Percentiles rank a stretch among this genome's conserved stretches.
phyloP scores from a whole-genome alignment of 2,113 vertebrate genomes.

The Crotophaga sulcirostris region DNA sequence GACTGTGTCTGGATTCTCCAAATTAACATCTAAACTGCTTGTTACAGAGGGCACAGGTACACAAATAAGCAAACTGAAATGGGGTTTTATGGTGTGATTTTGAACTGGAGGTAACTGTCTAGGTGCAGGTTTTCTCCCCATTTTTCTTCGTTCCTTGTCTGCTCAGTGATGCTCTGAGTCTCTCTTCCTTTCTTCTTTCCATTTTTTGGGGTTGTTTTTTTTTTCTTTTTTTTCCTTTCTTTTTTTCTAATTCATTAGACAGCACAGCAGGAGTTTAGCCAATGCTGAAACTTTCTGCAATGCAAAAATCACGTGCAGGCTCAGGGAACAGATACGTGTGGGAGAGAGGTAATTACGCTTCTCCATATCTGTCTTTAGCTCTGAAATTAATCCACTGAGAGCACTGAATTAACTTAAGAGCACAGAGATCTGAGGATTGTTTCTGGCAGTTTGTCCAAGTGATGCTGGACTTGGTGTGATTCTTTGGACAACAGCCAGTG shows the following conservation, averaged over 20 bases:
- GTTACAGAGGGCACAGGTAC: neutral
- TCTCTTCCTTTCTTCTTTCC: too few relatives aligned
- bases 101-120: neutral
- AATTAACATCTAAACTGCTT: neutral
- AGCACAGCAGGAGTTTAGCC: neutral
- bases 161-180: neutral
- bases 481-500: neutral
- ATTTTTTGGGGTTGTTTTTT: neutral
- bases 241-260: neutral
- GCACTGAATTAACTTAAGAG: constrained; percentile 30
- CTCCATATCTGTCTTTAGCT: constrained; percentile 5
- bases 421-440: constrained; percentile 34
- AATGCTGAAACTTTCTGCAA: neutral
- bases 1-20: neutral
- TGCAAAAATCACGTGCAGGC: neutral
- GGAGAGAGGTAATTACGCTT: constrained; percentile 48
- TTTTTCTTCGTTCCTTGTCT: neutral
- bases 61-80: neutral
- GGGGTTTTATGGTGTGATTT: neutral
- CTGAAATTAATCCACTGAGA: constrained; percentile 41
- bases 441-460: constrained; percentile 11
- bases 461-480: neutral
- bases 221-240: neutral
- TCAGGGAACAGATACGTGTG: neutral
- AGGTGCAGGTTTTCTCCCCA: neutral